phyloP scores from a whole-genome alignment of 2,113 vertebrate species.

The Geothlypis trichas region DNA sequence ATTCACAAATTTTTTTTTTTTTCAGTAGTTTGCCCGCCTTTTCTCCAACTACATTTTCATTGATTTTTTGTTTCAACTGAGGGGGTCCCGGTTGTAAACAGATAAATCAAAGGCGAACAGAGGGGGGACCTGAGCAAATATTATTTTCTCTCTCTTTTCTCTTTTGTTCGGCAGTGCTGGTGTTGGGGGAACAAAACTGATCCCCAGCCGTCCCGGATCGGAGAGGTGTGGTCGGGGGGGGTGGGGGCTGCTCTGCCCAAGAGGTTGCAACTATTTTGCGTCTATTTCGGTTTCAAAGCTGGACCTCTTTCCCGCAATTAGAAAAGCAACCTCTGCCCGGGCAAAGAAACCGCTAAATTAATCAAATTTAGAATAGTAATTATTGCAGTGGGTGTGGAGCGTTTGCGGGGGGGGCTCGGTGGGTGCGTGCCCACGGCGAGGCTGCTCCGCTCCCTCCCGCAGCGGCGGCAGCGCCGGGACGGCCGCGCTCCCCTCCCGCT shows the following conservation, averaged over 20 bases:
- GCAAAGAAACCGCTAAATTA: not conserved
- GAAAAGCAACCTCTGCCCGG: not conserved
- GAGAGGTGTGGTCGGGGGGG: not conserved
- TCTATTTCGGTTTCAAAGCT: not conserved
- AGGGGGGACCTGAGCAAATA: constrained; percentile 37
- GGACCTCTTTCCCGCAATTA: not conserved
- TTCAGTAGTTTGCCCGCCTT: constrained; percentile 75
- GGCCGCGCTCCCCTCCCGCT: not conserved
- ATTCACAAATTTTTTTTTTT: constrained; percentile 84
- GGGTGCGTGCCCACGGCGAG: not conserved
- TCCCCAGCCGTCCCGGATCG: not conserved
- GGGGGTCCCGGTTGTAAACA: constrained; percentile 66
- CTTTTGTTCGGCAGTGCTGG: constrained; percentile 10
- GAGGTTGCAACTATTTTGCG: not conserved
- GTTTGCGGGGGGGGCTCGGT: too few relatives aligned
- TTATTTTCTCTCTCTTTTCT: constrained; percentile 27
- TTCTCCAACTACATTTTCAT: constrained; percentile 63
- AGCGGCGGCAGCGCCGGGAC: not conserved
- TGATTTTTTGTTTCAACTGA: constrained; percentile 69
- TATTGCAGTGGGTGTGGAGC: not conserved
- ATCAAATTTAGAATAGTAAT: not conserved
- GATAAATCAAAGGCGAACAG: constrained; percentile 65
- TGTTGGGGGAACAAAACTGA: constrained; percentile 11
- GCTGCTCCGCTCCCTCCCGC: not conserved
- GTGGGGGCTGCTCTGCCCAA: not conserved